phyloP scores from a whole-genome alignment of 2,113 vertebrate species.

The Chionis minor region DNA sequence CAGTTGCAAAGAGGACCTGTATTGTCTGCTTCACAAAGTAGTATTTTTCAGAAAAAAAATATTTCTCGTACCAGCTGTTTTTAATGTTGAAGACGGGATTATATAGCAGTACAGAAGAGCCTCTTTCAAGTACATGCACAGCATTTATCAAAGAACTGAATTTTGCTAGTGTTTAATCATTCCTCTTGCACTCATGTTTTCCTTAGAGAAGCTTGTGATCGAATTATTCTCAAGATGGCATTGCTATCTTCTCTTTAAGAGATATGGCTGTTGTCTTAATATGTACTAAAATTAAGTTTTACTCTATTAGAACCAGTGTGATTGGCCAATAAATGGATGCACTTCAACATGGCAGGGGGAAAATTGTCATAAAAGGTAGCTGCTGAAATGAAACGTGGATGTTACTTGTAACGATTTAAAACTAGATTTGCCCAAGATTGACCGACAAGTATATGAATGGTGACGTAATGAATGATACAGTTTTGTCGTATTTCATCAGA shows the following conservation, averaged over 20 bases:
- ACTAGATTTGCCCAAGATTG: neutral
- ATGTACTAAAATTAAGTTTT: neutral
- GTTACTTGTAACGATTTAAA: neutral
- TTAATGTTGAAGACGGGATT: neutral
- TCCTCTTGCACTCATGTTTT: neutral
- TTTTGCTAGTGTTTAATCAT: neutral
- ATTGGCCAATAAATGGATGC: neutral
- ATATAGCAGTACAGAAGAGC: neutral
- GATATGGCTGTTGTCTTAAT: neutral
- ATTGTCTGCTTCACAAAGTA: neutral
- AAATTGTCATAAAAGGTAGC: neutral
- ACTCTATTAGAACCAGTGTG: neutral
- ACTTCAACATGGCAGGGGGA: neutral
- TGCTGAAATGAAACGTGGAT: neutral
- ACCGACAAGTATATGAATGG: neutral
- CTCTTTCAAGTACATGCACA: neutral
- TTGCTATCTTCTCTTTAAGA: neutral
- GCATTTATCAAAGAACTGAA: neutral
- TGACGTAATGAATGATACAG: neutral
- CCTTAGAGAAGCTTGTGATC: neutral
- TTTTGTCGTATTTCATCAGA: neutral
- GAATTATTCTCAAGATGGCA: neutral
- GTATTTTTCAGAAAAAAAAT: neutral
- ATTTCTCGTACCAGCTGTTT: neutral
- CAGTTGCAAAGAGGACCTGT: neutral